Evolutionary conservation across 2,113 vertebrate species (phyloP).

Genomic region (Stictonetta naevosa): DNA sequence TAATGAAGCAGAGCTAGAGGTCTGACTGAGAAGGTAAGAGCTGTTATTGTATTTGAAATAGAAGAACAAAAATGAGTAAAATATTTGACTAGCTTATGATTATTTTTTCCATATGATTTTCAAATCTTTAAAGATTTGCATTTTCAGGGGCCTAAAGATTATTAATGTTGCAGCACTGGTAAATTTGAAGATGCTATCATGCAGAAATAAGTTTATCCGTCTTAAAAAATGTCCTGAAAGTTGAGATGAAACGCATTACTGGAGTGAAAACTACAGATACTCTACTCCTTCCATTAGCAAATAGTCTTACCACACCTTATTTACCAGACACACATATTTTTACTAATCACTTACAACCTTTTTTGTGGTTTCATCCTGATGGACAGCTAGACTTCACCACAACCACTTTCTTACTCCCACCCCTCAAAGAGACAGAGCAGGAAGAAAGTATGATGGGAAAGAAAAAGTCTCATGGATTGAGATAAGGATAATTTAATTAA

Average conservation of each 20-base stretch:
- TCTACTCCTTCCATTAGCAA: background rate
- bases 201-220: background rate
- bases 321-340: background rate
- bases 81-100: background rate
- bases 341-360: background rate
- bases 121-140: background rate
- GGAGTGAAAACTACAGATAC: background rate
- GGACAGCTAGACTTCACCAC: too few relatives aligned
- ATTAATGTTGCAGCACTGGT: background rate
- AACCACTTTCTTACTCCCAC: too few relatives aligned
- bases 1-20: background rate
- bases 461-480: too few relatives aligned
- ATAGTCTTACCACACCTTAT: background rate
- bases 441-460: too few relatives aligned
- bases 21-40: background rate
- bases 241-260: background rate
- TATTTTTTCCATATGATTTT: background rate
- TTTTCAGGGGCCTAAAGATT: background rate
- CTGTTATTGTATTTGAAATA: background rate
- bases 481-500: too few relatives aligned
- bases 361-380: too few relatives aligned
- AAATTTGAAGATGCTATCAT: background rate
- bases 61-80: background rate
- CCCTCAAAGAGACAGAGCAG: too few relatives aligned
- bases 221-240: background rate